Percentiles rank a stretch among this genome's conserved stretches.
These are phyloP conservation scores for Cryptosula pallasiana DNA, from an alignment of 2,888 invertebrate species.

Conservation along the genomic window DNA sequence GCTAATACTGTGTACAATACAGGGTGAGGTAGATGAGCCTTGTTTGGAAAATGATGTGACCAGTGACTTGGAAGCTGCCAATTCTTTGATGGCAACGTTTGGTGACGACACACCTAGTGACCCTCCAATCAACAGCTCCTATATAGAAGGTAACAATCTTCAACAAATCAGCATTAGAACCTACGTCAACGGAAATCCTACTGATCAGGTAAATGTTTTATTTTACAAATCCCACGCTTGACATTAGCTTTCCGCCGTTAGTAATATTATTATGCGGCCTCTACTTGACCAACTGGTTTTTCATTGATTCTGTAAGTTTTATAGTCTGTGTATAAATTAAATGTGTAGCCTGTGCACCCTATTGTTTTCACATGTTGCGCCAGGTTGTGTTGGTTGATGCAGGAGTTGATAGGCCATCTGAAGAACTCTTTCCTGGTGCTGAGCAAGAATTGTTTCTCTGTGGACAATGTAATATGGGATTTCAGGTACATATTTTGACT, in stretches of 20 bases:
- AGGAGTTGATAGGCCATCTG: neutral
- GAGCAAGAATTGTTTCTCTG: constrained; percentile 45
- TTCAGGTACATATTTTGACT: constrained; percentile 29
- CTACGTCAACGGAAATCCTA: neutral
- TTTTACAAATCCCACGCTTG: neutral
- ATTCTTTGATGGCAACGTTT: no score
- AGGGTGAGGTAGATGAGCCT: no score
- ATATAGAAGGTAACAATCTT: neutral
- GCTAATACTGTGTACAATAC: no score
- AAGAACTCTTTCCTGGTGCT: neutral
- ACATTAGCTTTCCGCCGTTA: neutral
- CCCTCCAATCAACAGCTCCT: neutral
- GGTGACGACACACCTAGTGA: no score
- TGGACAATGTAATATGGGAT: constrained; percentile 50
- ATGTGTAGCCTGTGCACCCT: no score
- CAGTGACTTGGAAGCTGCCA: no score
- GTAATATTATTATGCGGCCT: neutral
- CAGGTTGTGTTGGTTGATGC: constrained; percentile 8
- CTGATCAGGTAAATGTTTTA: neutral
- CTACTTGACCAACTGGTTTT: neutral
- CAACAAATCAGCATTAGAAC: neutral
- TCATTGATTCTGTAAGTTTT: no score
- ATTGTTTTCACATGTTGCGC: no score
- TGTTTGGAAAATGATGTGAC: no score
- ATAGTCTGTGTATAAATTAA: no score